Percentiles rank a stretch among this genome's conserved stretches.
Evolutionary conservation across 2,888 invertebrate genomes (phyloP).

Genomic region (Acrobasis suavella): DNA sequence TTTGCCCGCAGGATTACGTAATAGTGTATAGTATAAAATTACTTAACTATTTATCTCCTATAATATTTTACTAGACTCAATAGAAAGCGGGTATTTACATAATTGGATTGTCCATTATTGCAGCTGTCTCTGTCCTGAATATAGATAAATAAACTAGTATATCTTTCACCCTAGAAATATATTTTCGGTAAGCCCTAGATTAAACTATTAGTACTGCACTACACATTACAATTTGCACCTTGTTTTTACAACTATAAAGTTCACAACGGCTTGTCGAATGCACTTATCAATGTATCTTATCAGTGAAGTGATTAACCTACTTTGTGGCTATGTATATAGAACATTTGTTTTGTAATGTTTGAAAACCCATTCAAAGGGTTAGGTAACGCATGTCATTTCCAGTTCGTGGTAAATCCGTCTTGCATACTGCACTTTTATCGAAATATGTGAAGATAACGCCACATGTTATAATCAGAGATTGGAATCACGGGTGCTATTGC

Average conservation of each 20-base stretch:
- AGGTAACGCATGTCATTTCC: constrained; percentile 12
- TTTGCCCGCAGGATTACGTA: too few species aligned
- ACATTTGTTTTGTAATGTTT: constrained; percentile 59
- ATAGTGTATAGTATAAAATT: too few species aligned
- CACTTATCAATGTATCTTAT: constrained; percentile 51
- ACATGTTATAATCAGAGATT: too few species aligned
- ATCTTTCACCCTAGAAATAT: constrained; percentile 11
- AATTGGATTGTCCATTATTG: too few species aligned
- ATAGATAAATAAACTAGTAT: constrained; percentile 8
- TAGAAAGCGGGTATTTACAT: too few species aligned
- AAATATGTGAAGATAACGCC: background rate
- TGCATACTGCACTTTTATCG: background rate
- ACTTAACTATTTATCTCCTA: too few species aligned
- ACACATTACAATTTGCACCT: constrained; percentile 4
- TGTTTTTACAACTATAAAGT: background rate
- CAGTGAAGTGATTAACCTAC: constrained; percentile 65
- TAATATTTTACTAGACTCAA: too few species aligned
- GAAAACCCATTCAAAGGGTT: constrained; percentile 25
- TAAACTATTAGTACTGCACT: constrained; percentile 3
- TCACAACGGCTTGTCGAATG: background rate
- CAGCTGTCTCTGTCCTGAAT: background rate
- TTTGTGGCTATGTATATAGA: constrained; percentile 51
- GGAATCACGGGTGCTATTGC: too few species aligned
- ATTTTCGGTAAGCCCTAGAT: constrained; percentile 14
- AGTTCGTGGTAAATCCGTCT: background rate